Conservation (phyloP, 1,140 invertebrate species). For the Drosophila azteca region DNA sequence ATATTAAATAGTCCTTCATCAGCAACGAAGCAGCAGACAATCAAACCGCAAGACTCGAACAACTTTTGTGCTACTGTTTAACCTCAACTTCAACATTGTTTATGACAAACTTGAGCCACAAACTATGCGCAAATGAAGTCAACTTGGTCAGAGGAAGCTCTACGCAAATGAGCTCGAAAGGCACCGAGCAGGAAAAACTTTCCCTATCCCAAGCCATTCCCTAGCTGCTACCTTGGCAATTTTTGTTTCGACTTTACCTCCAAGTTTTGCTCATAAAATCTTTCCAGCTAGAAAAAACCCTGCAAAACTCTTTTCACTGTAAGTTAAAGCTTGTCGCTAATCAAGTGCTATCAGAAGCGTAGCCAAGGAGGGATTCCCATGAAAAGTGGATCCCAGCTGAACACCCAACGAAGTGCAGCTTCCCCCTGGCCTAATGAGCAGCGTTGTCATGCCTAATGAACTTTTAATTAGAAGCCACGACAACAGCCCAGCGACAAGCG, state of each 20-base stretch:
- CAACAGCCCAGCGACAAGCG: constrained; percentile 20
- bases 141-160: constrained; percentile 64
- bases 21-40: constrained; percentile 50
- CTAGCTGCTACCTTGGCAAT: constrained; percentile 51
- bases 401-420: background rate
- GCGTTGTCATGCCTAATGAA: constrained; percentile 74
- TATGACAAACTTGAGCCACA: constrained; percentile 77
- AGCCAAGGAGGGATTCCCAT: background rate
- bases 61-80: constrained; percentile 70
- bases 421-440: constrained; percentile 51
- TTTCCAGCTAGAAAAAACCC: constrained; percentile 15
- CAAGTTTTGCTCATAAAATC: constrained; percentile 69
- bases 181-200: constrained; percentile 48
- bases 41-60: constrained; percentile 54
- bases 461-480: constrained; percentile 75
- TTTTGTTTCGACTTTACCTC: constrained; percentile 52
- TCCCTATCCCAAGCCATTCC: background rate
- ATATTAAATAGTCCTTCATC: constrained; percentile 18
- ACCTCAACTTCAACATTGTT: constrained; percentile 75
- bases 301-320: constrained; percentile 33
- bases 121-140: constrained; percentile 77
- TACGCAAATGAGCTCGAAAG: constrained; percentile 65
- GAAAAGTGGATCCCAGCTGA: background rate
- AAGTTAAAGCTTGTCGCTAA: constrained; percentile 67
- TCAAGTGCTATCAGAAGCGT: constrained; percentile 63